Conservation (phyloP, 2,797 vertebrate genomes). For the Typhlichthys subterraneus region DNA sequence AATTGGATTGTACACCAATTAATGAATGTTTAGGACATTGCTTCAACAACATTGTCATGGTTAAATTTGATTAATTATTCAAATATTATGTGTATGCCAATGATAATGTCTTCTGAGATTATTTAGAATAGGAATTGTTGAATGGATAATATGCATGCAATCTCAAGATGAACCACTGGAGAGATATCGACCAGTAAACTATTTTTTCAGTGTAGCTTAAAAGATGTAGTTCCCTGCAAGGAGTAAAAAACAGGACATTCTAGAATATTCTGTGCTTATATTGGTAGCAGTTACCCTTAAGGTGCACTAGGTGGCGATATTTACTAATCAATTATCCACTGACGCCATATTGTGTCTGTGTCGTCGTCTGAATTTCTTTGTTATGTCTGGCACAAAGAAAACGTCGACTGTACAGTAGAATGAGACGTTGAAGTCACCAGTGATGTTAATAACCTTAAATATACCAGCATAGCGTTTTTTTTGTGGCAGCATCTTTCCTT, state of each 20-base stretch:
- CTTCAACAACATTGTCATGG: too few relatives aligned
- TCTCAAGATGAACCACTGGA: too few relatives aligned
- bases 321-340: slow-evolving; percentile 43
- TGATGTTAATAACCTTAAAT: background rate
- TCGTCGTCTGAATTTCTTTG: slow-evolving; percentile 47
- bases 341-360: slow-evolving; percentile 8
- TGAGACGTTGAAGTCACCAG: background rate
- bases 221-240: background rate
- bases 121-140: too few relatives aligned
- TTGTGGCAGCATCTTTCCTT: background rate
- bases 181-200: too few relatives aligned
- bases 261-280: background rate
- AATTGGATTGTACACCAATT: too few relatives aligned
- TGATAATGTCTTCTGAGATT: too few relatives aligned
- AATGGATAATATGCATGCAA: too few relatives aligned
- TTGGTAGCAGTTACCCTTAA: slow-evolving; percentile 38
- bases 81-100: too few relatives aligned
- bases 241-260: background rate
- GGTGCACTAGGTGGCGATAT: slow-evolving; percentile 67
- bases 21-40: too few relatives aligned
- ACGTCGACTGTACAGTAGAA: slow-evolving; percentile 22
- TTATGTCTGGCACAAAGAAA: slow-evolving; percentile 51
- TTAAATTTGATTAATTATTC: too few relatives aligned
- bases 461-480: background rate
- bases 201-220: background rate